Evolutionary conservation across 1,140 invertebrate genomes (phyloP).

Genomic region (Colletes latitarsis): DNA sequence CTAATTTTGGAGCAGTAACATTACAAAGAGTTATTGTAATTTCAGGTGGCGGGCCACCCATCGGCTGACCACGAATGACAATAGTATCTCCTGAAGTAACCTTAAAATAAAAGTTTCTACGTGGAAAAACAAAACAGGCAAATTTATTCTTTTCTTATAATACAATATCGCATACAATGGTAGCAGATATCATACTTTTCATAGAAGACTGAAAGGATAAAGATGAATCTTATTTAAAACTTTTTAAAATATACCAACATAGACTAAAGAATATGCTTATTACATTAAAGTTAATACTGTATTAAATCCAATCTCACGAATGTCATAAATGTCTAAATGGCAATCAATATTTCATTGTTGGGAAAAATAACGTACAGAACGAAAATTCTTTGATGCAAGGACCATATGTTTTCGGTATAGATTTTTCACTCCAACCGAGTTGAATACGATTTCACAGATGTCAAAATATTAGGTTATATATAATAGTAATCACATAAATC

Average conservation of each 20-base stretch:
- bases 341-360: not conserved
- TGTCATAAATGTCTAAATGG: not conserved
- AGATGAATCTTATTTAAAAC: not conserved
- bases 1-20: constrained; percentile 95
- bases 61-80: constrained; percentile 74
- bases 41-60: constrained; percentile 93
- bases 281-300: not conserved
- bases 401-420: constrained; percentile 51
- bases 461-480: constrained; percentile 46
- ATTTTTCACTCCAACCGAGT: constrained; percentile 18
- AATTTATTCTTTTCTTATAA: not conserved
- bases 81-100: constrained; percentile 77
- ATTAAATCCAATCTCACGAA: not conserved
- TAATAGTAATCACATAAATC: constrained; percentile 23
- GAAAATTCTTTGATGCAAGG: constrained; percentile 4
- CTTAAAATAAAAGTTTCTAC: constrained; percentile 54
- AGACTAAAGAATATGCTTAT: not conserved
- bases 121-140: not conserved
- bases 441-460: not conserved
- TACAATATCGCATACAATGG: not conserved
- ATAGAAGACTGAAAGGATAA: constrained; percentile 21
- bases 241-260: not conserved
- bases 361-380: not conserved
- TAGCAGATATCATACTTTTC: constrained; percentile 37
- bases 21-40: constrained; percentile 94